phyloP scores from a whole-genome alignment of 2,797 vertebrate genomes.

The Chaenodraco wilsoni region DNA sequence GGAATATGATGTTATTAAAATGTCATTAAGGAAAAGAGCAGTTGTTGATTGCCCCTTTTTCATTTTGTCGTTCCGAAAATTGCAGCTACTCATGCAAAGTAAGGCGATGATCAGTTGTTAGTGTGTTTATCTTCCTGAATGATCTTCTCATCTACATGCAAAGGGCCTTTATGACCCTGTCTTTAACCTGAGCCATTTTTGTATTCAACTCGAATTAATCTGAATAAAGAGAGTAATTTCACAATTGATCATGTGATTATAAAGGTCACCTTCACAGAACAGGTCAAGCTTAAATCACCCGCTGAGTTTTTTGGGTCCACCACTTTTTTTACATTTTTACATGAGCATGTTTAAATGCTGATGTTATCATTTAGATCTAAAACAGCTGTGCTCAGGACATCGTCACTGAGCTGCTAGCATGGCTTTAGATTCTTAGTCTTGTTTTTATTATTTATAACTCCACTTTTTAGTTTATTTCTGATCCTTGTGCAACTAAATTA shows the following conservation, averaged over 20 bases:
- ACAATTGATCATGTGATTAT: neutral
- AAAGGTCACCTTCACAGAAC: neutral
- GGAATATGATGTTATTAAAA: constrained; percentile 38
- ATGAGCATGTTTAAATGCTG: neutral
- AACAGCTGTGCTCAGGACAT: too few species aligned
- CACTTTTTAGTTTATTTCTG: neutral
- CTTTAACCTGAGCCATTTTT: neutral
- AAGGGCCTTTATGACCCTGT: neutral
- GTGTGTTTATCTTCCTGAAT: neutral
- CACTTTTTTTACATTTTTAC: neutral
- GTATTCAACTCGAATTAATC: constrained; percentile 1
- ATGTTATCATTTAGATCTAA: neutral
- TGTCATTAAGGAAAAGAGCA: constrained; percentile 40
- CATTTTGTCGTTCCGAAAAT: constrained; percentile 13
- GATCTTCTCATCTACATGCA: neutral
- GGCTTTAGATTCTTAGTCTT: neutral
- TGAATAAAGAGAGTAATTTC: neutral
- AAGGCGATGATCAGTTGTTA: neutral
- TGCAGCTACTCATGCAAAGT: constrained; percentile 19
- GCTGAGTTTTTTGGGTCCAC: neutral
- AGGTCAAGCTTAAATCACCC: neutral
- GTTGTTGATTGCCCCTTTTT: constrained; percentile 26
- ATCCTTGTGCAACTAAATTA: neutral
- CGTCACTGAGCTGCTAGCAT: neutral
- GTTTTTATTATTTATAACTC: neutral